These are phyloP conservation scores for Chloroclysta siterata DNA, from an alignment of 2,888 invertebrate species.

Conservation along the genomic window DNA sequence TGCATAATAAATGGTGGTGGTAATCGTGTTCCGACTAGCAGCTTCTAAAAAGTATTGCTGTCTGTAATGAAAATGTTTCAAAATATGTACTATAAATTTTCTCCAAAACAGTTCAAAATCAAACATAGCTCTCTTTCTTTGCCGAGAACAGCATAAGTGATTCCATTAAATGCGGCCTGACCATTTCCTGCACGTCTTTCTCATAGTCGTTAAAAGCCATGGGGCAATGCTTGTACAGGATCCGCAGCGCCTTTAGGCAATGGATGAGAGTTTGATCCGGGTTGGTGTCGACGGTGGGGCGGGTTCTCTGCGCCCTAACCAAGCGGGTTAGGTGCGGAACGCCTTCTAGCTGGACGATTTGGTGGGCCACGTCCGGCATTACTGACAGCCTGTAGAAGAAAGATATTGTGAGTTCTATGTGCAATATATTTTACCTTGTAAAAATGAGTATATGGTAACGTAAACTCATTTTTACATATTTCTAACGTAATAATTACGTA, in stretches of 20 bases:
- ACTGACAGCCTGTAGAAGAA: constrained; percentile 85
- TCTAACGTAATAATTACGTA: no score
- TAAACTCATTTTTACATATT: no score
- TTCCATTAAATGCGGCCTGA: constrained; percentile 90
- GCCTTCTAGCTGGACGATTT: constrained; percentile 89
- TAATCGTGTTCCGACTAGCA: neutral
- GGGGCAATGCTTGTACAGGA: constrained; percentile 77
- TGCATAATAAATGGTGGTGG: no score
- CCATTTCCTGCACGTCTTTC: constrained; percentile 89
- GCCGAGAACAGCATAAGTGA: constrained; percentile 92
- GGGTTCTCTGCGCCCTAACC: constrained; percentile 85
- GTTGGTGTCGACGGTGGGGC: constrained; percentile 65
- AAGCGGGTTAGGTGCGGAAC: constrained; percentile 87
- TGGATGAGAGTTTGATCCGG: constrained; percentile 78
- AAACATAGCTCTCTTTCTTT: constrained; percentile 92
- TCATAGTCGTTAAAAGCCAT: constrained; percentile 67
- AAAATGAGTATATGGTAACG: no score
- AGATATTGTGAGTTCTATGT: neutral
- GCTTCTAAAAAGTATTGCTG: neutral
- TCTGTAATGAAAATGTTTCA: no score
- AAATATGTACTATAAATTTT: neutral
- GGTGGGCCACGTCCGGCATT: constrained; percentile 87
- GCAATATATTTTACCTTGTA: neutral
- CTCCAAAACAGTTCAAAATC: constrained; percentile 38
- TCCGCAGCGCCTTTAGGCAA: constrained; percentile 75